Conservation (phyloP, 2,113 vertebrate species). For the Pluvianellus socialis region DNA sequence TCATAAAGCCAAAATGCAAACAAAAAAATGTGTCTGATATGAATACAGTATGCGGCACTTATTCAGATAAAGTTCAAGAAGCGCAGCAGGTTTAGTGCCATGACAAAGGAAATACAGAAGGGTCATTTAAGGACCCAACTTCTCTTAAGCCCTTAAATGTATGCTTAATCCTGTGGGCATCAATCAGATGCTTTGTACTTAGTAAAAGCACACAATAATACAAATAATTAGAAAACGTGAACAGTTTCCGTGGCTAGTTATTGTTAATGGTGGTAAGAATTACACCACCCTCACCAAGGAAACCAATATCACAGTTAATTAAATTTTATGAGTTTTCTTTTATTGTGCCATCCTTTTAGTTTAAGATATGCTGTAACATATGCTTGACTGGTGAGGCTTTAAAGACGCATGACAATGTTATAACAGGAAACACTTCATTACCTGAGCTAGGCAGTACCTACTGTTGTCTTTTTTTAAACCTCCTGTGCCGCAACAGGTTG, state of each 20-base stretch:
- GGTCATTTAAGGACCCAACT: conserved; percentile 48
- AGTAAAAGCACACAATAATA: not conserved
- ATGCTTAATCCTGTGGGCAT: not conserved
- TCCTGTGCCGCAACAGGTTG: not conserved
- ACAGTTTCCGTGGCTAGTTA: not conserved
- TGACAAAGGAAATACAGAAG: conserved; percentile 48
- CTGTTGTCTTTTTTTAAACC: not conserved
- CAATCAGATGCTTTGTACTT: not conserved
- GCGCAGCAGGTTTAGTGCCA: conserved; percentile 24
- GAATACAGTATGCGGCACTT: conserved; percentile 46
- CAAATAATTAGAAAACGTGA: not conserved
- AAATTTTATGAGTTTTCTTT: not conserved
- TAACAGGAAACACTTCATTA: not conserved
- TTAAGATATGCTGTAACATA: not conserved
- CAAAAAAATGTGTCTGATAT: conserved; percentile 53
- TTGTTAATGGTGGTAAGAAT: not conserved
- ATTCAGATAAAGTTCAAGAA: conserved; percentile 67
- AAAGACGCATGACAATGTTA: not conserved
- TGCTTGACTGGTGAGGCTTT: not conserved
- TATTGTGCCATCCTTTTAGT: not conserved
- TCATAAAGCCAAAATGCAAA: conserved; percentile 69
- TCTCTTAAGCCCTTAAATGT: not conserved
- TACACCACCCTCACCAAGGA: not conserved
- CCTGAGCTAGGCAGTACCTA: not conserved
- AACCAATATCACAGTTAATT: not conserved